A percentile compares a stretch with the other conserved stretches of the same genome.
These are phyloP conservation scores for Thymelicus lineola DNA, from an alignment of 2,888 invertebrate genomes.

Conservation along the genomic window DNA sequence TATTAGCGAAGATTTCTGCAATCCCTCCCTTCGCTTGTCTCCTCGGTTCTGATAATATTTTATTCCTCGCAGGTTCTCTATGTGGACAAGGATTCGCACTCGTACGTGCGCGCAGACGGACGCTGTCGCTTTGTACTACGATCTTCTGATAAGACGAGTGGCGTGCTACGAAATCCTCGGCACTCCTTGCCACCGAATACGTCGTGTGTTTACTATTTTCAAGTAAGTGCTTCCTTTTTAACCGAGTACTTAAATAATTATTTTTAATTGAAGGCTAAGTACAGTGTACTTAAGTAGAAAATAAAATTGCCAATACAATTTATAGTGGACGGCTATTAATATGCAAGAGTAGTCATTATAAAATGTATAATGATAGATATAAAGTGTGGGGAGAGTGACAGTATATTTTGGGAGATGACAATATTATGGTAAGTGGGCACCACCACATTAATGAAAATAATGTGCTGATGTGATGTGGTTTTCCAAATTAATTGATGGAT, in stretches of 20 bases:
- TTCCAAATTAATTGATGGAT: too few relatives aligned
- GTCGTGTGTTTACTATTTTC: constrained; percentile 92
- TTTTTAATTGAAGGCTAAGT: too few relatives aligned
- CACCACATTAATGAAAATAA: too few relatives aligned
- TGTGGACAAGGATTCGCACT: constrained; percentile 90
- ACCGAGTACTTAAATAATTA: background rate
- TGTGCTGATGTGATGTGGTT: too few relatives aligned
- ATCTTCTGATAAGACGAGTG: constrained; percentile 90
- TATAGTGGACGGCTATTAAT: too few relatives aligned
- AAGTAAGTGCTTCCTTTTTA: constrained; percentile 57
- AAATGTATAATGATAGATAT: too few relatives aligned
- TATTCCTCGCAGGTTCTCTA: constrained; percentile 85
- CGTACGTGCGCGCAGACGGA: constrained; percentile 89
- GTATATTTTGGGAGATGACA: too few relatives aligned
- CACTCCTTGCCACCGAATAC: constrained; percentile 93
- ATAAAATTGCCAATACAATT: too few relatives aligned
- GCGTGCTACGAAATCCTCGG: constrained; percentile 89
- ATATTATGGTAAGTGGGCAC: too few relatives aligned
- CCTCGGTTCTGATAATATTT: constrained; percentile 21
- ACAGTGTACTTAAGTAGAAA: too few relatives aligned
- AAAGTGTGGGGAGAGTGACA: too few relatives aligned
- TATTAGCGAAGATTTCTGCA: constrained; percentile 5
- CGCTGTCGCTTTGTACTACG: constrained; percentile 91
- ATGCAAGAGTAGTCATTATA: too few relatives aligned
- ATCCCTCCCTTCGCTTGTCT: constrained; percentile 12